Conservation (phyloP, 2,888 invertebrate genomes). For the Zaprionus obscuricornis region DNA sequence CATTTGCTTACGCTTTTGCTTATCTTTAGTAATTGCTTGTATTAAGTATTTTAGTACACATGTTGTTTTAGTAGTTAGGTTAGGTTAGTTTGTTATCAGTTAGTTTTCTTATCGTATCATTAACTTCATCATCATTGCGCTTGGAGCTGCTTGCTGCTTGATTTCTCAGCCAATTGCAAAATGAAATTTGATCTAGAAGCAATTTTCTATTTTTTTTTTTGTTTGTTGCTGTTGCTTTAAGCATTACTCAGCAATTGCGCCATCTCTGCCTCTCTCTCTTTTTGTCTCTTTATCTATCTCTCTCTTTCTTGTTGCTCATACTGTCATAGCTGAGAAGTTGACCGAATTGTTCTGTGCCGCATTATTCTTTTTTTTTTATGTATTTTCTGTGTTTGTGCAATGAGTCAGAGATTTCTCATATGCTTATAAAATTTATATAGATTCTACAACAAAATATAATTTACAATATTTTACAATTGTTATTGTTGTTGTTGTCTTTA, state of each 20-base stretch:
- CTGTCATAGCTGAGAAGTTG: slow-evolving; percentile 22
- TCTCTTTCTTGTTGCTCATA: not conserved
- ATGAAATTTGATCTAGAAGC: too few relatives aligned
- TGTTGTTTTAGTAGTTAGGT: slow-evolving; percentile 43
- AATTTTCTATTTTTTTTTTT: slow-evolving; percentile 29
- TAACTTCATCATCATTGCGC: too few relatives aligned
- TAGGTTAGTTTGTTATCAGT: slow-evolving; percentile 58
- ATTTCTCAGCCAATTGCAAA: too few relatives aligned
- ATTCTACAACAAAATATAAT: slow-evolving; percentile 25
- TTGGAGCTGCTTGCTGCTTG: too few relatives aligned
- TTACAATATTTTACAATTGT: slow-evolving; percentile 11
- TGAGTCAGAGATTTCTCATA: slow-evolving; percentile 27
- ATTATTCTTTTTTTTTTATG: slow-evolving; percentile 26
- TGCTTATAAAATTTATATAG: slow-evolving; percentile 5
- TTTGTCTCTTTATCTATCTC: not conserved
- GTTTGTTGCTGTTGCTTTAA: slow-evolving; percentile 34
- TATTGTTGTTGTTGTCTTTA: slow-evolving; percentile 7
- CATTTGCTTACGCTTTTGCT: too few relatives aligned
- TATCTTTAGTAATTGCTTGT: too few relatives aligned
- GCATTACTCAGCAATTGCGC: slow-evolving; percentile 22
- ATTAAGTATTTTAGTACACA: too few relatives aligned
- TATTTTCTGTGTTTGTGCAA: slow-evolving; percentile 7
- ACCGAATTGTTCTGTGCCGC: slow-evolving; percentile 33
- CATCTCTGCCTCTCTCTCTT: slow-evolving; percentile 1
- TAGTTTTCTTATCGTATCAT: too few relatives aligned